These are phyloP conservation scores for Trimorus sp. DNA, from an alignment of 2,888 invertebrate genomes.

Conservation along the genomic window DNA sequence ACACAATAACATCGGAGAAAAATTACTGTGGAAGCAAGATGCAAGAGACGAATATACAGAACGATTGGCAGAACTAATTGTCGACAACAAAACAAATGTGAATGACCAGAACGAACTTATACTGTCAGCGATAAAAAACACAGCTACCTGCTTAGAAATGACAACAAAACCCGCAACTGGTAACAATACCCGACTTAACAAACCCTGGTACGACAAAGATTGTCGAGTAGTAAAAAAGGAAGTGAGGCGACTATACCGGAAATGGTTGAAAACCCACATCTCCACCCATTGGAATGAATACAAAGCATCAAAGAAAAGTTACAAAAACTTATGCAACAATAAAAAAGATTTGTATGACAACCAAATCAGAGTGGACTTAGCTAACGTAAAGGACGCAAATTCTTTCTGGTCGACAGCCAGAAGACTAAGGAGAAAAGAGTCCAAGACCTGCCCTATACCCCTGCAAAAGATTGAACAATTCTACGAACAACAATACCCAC, in stretches of 20 bases:
- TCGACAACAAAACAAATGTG: too few species aligned
- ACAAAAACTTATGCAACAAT: background rate
- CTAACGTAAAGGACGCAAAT: conserved; percentile 8
- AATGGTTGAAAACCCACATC: conserved; percentile 1
- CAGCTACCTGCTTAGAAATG: too few species aligned
- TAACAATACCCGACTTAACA: background rate
- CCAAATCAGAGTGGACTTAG: background rate
- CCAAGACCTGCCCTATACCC: conserved; percentile 4
- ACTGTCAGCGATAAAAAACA: too few species aligned
- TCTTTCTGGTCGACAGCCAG: conserved; percentile 18
- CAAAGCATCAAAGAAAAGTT: background rate
- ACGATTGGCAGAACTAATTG: too few species aligned
- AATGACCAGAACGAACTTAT: too few species aligned
- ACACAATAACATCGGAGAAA: too few species aligned
- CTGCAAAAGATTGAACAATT: conserved; percentile 10
- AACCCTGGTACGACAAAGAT: conserved; percentile 12
- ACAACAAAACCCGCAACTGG: too few species aligned
- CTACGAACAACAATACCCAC: conserved; percentile 6
- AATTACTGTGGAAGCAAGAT: too few species aligned
- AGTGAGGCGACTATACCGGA: background rate
- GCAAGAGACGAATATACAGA: too few species aligned
- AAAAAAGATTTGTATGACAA: background rate
- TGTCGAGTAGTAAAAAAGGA: background rate
- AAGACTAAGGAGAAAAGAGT: background rate
- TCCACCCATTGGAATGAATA: background rate